Base-by-base conservation (phyloP, 2,888 invertebrate species). In the Dasypogon diadema region DNA sequence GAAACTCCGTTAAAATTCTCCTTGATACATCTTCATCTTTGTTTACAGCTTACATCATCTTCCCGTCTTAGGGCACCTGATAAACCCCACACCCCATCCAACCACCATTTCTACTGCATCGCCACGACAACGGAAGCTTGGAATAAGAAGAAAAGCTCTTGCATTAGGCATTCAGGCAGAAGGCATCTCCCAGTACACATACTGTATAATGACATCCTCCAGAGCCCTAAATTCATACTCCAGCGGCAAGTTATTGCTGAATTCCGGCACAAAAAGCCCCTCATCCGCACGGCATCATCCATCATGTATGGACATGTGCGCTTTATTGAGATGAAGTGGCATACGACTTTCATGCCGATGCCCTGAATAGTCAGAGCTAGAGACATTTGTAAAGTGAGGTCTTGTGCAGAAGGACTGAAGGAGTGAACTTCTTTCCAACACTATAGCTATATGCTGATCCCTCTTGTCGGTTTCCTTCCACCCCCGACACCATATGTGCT, bases 261-360 rank as follows among this genome's bases (percentile, higher is more conserved):
- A 16, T 24, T 48, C 26, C 18, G 48, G 22, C 24, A 51, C 26
- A 24, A 24, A 30, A 16, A 26, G 48, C 30, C 24, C 24, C n/a
- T n/a, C n/a, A n/a, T n/a, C n/a, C n/a, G n/a, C 68, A 51, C 30
- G 12, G 30, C 30, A 26, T 70, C 70, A 70, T 70, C 48, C 70
- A 70, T 70, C 70, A 70, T 70, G 70, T 70, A 70, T 70, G 34
- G 70, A 54, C 70, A 70, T 70, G 70, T 70, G 70, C 54, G 54
- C 70, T 70, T 70, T 70, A 70, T 70, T 70, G 70, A 70, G 70
- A 70, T 70, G 70, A 70, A 70, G 70, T 70, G 54, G 70, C 54
- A n/a, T 8, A 30, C 70, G 54, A 22, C 54, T 70, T 70, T 54
- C 18, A 34, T 51, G 37, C 34, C 30, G 54, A 51, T 51, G 34